Evolutionary conservation across 37 sponge, comb jelly and placozoan species (phyloP).

Genomic region (Chondrilla cf. caribensis): DNA sequence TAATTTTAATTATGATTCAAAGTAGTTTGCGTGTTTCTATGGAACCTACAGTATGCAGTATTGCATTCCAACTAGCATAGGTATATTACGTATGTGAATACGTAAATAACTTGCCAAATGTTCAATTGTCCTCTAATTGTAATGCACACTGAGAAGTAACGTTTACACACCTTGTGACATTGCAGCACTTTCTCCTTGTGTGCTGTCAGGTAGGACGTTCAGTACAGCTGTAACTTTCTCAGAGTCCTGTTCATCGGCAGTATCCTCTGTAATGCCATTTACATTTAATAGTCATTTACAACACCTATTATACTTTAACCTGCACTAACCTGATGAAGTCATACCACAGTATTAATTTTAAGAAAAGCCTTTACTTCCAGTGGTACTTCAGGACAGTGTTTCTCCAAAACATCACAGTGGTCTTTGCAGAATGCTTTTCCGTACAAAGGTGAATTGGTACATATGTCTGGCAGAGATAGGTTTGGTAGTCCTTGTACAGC

Average conservation of each 20-base stretch:
- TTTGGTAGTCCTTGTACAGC: constrained; percentile 30
- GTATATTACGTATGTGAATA: too few species aligned
- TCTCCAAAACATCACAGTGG: constrained; percentile 31
- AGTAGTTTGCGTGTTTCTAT: background rate
- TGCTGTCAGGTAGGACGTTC: background rate
- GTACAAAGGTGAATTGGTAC: constrained; percentile 21
- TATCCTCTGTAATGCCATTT: background rate
- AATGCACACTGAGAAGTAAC: background rate
- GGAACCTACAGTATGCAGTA: too few species aligned
- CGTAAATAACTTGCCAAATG: too few species aligned
- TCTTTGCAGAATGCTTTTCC: constrained; percentile 38
- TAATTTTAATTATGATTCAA: too few species aligned
- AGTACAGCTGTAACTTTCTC: background rate
- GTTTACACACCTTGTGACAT: constrained; percentile 32
- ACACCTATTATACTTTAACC: background rate
- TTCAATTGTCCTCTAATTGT: too few species aligned
- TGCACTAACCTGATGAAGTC: background rate
- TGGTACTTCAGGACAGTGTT: constrained; percentile 32
- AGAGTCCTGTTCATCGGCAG: constrained; percentile 8
- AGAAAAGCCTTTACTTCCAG: constrained; percentile 26
- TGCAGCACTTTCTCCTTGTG: constrained; percentile 6
- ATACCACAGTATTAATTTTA: constrained; percentile 32
- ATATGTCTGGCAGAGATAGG: constrained; percentile 37
- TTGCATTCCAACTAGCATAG: too few species aligned
- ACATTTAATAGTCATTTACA: background rate